These are phyloP conservation scores for Holothuria glaberrima DNA, from an alignment of 35 echinoderm and acorn worm genomes.

Conservation along the genomic window DNA sequence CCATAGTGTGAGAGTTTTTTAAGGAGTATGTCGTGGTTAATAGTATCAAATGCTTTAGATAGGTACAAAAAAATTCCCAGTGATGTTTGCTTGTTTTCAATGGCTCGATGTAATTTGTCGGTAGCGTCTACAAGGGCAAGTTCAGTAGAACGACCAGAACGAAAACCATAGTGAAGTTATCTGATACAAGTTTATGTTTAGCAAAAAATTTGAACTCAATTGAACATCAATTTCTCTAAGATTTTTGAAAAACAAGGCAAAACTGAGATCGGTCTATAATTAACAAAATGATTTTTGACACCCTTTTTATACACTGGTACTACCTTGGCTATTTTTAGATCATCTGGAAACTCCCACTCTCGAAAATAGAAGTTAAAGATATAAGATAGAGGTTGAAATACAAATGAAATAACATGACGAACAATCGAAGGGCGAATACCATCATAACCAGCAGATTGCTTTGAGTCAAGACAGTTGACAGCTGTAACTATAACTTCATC, in stretches of 20 bases:
- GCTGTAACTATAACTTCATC: neutral
- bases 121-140: neutral
- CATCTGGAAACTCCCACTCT: neutral
- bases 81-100: neutral
- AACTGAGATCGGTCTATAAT: neutral
- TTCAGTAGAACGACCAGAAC: neutral
- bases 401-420: neutral
- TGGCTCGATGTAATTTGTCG: neutral
- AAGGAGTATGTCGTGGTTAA: neutral
- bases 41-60: constrained; percentile 6
- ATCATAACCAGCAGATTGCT: constrained; percentile 15
- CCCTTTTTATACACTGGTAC: neutral
- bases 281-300: neutral
- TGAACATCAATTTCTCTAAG: constrained; percentile 23
- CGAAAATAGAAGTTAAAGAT: neutral
- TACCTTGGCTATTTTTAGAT: constrained; percentile 13
- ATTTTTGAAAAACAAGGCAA: constrained; percentile 11
- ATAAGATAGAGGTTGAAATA: neutral
- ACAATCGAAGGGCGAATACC: neutral
- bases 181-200: constrained; percentile 6
- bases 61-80: neutral
- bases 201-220: neutral
- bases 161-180: neutral
- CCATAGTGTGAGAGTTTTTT: constrained; percentile 12
- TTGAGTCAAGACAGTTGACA: neutral